Conservation (phyloP, 2,888 invertebrate genomes). For the Exocentrus adspersus region DNA sequence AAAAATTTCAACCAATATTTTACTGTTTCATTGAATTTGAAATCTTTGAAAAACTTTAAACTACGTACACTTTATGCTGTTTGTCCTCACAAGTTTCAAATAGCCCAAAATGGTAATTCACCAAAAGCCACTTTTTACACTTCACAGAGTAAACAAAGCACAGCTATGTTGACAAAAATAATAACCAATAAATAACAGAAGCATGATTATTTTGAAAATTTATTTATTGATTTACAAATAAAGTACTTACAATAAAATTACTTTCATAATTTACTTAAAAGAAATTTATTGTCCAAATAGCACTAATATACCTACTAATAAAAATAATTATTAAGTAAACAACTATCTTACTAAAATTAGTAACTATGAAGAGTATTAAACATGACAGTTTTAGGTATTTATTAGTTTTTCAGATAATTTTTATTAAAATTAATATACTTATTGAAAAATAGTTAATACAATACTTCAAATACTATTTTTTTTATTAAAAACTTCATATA, state of each 20-base stretch:
- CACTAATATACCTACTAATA: conserved; percentile 24
- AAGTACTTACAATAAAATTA: conserved; percentile 34
- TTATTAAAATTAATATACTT: not conserved
- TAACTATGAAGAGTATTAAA: no score
- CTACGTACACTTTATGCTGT: conserved; percentile 56
- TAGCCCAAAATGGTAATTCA: conserved; percentile 56
- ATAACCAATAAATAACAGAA: conserved; percentile 42
- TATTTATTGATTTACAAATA: conserved; percentile 41
- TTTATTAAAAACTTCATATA: not conserved
- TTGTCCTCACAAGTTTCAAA: conserved; percentile 44
- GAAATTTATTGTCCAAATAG: conserved; percentile 48
- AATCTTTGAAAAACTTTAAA: conserved; percentile 37
- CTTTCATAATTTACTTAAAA: conserved; percentile 15
- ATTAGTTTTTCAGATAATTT: not conserved
- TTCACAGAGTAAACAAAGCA: conserved; percentile 38
- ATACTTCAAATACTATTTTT: no score
- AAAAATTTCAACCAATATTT: conserved; percentile 7
- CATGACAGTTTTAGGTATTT: no score
- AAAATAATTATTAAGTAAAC: conserved; percentile 28
- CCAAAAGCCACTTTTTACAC: conserved; percentile 44
- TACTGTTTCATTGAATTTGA: not conserved
- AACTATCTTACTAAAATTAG: not conserved
- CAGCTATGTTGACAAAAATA: conserved; percentile 31
- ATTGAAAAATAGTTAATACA: not conserved
- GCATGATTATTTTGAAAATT: conserved; percentile 38